Evolutionary conservation across 2,113 vertebrate genomes (phyloP), one percentile per base, ranked within the genome.

Genomic region (Podarcis muralis): DNA sequence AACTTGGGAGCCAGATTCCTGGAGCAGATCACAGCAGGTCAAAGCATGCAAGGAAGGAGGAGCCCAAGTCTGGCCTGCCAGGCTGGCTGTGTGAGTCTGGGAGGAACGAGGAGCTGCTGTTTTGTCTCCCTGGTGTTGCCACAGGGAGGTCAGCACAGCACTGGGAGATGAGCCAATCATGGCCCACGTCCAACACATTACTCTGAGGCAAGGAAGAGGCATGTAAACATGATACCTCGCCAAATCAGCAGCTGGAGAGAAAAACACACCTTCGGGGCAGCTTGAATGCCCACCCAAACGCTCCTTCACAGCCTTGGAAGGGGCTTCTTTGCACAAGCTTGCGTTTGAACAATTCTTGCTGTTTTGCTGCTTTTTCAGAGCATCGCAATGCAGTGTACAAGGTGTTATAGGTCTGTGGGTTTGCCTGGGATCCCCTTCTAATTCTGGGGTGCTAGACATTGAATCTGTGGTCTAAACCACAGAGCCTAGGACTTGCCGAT

Each of bases 61-160:
- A 43, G n/a, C 6, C 22, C 9, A 8, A 77, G 66, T 40, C 68
- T 12, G 8, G 91, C 80, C 69, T 25, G 53, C 80, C 57, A 75
- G 86, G 12, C 86, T 75, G 69, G 35, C 79, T 40, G 53, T 40
- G 35, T 83, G 80, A 48, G 9, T 48, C 48, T 75, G 79, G 79
- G 80, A 43, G 1, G 48, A 75, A 75, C 93, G 87, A 69, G 86
- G 91, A 3, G 2, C n/a, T 3, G 83, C 90, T 78, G 91, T 94
- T 90, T 77, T 1, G 87, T 96, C 90, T 92, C 92, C 89, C 86
- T 89, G 95, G 95, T 85, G 93, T 93, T 93, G 82, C 59, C 16
- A 43, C 43, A 37, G 85, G 62, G 74, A 22, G 78, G 62, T 9
- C 80, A 48, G 40, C 57, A 43, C 1, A 62, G 53, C 25, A 62